Evolutionary conservation across 2,113 vertebrate genomes (phyloP).

Genomic region (Ptyas mucosa): DNA sequence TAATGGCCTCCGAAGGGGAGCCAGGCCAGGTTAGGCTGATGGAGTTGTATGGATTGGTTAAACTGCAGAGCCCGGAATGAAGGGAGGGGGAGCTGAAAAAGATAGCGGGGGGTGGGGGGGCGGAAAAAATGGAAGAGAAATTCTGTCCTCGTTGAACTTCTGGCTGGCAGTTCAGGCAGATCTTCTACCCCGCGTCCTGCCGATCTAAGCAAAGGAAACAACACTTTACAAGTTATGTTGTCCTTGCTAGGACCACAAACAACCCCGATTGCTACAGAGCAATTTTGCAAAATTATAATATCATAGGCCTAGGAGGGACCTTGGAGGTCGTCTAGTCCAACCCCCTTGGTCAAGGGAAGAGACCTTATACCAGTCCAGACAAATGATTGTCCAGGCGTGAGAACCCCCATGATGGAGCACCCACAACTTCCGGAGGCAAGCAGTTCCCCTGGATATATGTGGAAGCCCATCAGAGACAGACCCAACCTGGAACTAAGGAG

Average conservation of each 20-base stretch:
- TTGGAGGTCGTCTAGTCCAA: background rate
- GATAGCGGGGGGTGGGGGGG: background rate
- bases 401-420: too few relatives aligned
- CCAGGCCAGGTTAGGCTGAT: slow-evolving; percentile 46
- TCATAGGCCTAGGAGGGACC: background rate
- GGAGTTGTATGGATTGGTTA: slow-evolving; percentile 49
- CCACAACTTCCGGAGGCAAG: too few relatives aligned
- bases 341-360: background rate
- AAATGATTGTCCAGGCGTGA: too few relatives aligned
- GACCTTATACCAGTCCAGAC: too few relatives aligned
- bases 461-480: too few relatives aligned
- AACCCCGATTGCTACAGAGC: background rate
- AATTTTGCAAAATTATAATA: background rate
- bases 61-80: slow-evolving; percentile 14
- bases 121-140: background rate
- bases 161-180: background rate
- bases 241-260: background rate
- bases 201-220: background rate
- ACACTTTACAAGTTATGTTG: background rate
- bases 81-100: background rate
- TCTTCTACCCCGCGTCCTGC: background rate
- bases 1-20: slow-evolving; percentile 60
- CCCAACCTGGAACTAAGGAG: too few relatives aligned
- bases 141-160: background rate
- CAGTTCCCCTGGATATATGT: too few relatives aligned